These are phyloP conservation scores for Indri indri DNA, from an alignment of 2,113 vertebrate species.

Conservation along the genomic window DNA sequence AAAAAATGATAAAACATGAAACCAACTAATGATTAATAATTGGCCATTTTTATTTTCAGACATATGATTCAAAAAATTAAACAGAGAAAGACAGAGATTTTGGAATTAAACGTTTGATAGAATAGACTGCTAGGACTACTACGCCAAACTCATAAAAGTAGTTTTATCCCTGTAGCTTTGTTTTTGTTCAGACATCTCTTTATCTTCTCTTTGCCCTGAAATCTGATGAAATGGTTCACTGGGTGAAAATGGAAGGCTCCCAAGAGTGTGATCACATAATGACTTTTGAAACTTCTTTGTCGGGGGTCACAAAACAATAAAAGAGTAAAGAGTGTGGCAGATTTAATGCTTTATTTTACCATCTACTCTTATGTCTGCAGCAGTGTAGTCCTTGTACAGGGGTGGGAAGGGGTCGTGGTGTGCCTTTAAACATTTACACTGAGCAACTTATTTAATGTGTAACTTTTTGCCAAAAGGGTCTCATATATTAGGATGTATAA, in stretches of 20 bases:
- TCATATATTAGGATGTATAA: not conserved
- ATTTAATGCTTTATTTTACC: not conserved
- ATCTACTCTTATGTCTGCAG: not conserved
- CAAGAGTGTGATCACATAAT: not conserved
- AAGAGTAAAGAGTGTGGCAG: not conserved
- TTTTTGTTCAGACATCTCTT: not conserved
- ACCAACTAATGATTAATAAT: not conserved
- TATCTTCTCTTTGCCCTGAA: not conserved
- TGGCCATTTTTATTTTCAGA: not conserved
- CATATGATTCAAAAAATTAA: not conserved
- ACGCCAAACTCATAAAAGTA: not conserved
- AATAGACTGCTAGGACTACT: not conserved
- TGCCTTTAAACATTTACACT: not conserved
- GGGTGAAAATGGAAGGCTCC: not conserved
- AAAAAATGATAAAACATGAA: not conserved
- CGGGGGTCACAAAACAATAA: not conserved
- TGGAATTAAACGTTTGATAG: not conserved
- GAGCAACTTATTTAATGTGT: not conserved
- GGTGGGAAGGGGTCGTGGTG: too few species aligned
- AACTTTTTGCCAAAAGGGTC: not conserved
- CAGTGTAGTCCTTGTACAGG: not conserved
- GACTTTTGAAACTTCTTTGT: not conserved
- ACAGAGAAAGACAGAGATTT: not conserved
- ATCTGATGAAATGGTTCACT: not conserved
- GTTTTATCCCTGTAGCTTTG: not conserved